Evolutionary conservation across 2,797 vertebrate genomes (phyloP), one percentile per base, ranked within the genome.

Genomic region (Oreonectes daqikongensis): DNA sequence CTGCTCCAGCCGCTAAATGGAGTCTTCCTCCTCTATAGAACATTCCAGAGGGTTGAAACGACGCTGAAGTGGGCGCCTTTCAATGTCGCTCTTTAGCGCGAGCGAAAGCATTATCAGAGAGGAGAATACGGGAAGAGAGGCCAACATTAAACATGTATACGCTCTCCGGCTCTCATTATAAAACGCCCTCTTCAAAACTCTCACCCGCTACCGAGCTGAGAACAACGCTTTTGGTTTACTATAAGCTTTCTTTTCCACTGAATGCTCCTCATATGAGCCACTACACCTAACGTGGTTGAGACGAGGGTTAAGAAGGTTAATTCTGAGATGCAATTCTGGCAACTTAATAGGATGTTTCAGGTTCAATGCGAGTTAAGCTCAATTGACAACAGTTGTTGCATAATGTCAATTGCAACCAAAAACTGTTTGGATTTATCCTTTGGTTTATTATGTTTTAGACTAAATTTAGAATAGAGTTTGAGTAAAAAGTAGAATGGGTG

Each of bases 41-140:
- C 77, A 83, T 81, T 77, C 75, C 81, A 66, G 48, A 63, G 72
- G 59, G 78, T 68, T 76, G 71, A 83, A 73, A 77, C 66, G 72
- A 68, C 40, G 50, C 35, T 75, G 28, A 59, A 77, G 83, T 70
- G 65, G 77, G 52, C 12, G 53, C 35, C 77, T 73, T 75, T 83
- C 79, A 84, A 64, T 69, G 72, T 46, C 50, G 42, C 66, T 69
- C 72, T 80, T 76, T 77, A 60, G 60, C 40, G 57, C 53, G 67
- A 76, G 72, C 72, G 53, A 48, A 72, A 63, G 68, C 42, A 71
- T 69, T 81, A 72, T 72, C 59, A 14, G 30, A 79, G 69, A 69
- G 65, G 71, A 74, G 78, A 72, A 73, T 76, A 20, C 26, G 60
- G 57, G 50, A 77, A 79, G 72, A 69, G 68, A 69, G 65, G 64